These are phyloP conservation scores for Mythimna loreyi DNA, from an alignment of 2,888 invertebrate genomes.

Conservation along the genomic window DNA sequence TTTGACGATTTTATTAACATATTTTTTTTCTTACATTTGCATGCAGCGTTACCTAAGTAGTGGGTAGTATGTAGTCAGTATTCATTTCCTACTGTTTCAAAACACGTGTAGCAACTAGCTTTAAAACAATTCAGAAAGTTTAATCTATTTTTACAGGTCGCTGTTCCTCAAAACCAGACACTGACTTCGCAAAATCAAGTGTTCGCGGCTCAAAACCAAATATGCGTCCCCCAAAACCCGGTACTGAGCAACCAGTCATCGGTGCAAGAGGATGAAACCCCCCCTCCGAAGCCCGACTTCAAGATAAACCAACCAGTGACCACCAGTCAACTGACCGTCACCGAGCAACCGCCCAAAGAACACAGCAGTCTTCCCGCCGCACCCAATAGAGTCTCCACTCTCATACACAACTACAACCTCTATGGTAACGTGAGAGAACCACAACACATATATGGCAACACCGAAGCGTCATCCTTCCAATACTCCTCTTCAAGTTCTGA, in stretches of 20 bases:
- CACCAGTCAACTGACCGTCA: constrained; percentile 70
- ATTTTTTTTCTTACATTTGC: constrained; percentile 43
- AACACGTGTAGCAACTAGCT: neutral
- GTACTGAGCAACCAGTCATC: constrained; percentile 77
- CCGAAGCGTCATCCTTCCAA: constrained; percentile 74
- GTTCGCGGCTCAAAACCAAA: constrained; percentile 72
- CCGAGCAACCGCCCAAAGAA: constrained; percentile 78
- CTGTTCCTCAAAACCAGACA: constrained; percentile 70
- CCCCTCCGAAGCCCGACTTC: constrained; percentile 83
- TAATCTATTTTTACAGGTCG: constrained; percentile 32
- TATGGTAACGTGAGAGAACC: constrained; percentile 86
- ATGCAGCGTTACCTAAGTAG: constrained; percentile 45
- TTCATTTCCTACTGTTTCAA: constrained; percentile 27
- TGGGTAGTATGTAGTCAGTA: constrained; percentile 51
- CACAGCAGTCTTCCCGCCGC: constrained; percentile 83
- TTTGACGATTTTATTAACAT: constrained; percentile 20
- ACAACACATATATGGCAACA: constrained; percentile 87
- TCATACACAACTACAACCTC: constrained; percentile 87
- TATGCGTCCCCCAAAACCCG: constrained; percentile 71
- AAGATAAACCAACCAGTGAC: constrained; percentile 89
- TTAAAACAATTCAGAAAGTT: constrained; percentile 14
- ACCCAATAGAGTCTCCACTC: constrained; percentile 84
- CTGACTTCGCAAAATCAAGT: constrained; percentile 75
- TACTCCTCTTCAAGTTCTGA: constrained; percentile 79
- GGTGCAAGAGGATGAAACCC: constrained; percentile 76